phyloP scores from a whole-genome alignment of 1,140 invertebrate species.

The Drosophila lacertosa region DNA sequence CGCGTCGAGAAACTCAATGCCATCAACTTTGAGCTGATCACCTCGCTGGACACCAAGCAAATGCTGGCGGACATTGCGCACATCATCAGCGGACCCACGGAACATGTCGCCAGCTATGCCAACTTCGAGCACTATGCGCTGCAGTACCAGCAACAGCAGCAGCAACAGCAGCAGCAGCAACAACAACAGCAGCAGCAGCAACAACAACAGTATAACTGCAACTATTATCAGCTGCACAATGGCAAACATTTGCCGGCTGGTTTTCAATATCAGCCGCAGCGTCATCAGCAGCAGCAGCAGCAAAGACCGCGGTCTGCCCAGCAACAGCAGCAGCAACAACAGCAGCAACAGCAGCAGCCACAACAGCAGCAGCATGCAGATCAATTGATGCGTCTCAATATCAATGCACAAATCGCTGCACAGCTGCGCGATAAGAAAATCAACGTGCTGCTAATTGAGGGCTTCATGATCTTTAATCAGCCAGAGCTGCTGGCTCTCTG shows the following conservation, averaged over 20 bases:
- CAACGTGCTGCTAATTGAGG: constrained; percentile 89
- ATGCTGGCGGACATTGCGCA: constrained; percentile 85
- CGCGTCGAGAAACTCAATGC: constrained; percentile 88
- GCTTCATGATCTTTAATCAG: constrained; percentile 90
- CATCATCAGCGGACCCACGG: constrained; percentile 65
- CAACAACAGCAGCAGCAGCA: constrained; percentile 32
- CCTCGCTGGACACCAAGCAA: constrained; percentile 89
- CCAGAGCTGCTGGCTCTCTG: constrained; percentile 87
- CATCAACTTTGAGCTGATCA: constrained; percentile 91
- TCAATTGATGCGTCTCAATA: constrained; percentile 67
- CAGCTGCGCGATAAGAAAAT: constrained; percentile 80
- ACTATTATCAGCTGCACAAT: constrained; percentile 37
- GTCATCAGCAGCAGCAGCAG: constrained; percentile 23
- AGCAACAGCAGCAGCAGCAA: constrained; percentile 52
- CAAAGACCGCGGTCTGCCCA: constrained; percentile 48
- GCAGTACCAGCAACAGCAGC: constrained; percentile 70
- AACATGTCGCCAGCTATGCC: constrained; percentile 34
- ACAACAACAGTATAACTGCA: constrained; percentile 34
- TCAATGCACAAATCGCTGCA: constrained; percentile 63
- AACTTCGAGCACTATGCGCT: constrained; percentile 75
- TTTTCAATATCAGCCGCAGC: constrained; percentile 29
- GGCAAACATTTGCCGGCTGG: constrained; percentile 17
- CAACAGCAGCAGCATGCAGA: constrained; percentile 54
- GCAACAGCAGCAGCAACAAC: constrained; percentile 40
- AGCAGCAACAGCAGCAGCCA: constrained; percentile 41